A percentile compares a stretch with the other conserved stretches of the same genome.
phyloP scores from a whole-genome alignment of 2,888 invertebrate species.

The Lordiphosa andalusiaca region DNA sequence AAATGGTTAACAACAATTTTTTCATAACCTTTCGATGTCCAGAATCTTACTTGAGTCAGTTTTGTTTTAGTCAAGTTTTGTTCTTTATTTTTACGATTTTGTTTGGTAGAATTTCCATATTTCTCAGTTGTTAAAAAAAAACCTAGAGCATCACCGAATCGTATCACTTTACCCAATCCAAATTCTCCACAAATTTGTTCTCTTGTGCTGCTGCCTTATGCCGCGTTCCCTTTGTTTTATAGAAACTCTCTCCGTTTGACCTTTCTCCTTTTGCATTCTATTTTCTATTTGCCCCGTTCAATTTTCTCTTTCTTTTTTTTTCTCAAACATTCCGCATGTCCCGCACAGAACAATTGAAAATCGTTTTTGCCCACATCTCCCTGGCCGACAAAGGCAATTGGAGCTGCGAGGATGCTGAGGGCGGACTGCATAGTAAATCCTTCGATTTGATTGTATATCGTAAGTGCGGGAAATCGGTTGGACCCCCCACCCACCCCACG shows the following conservation, averaged over 20 bases:
- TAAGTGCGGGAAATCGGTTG: conserved; percentile 65
- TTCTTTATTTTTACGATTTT: too few species aligned
- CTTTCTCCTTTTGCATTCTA: conserved; percentile 25
- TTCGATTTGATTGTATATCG: conserved; percentile 80
- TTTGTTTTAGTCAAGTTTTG: too few species aligned
- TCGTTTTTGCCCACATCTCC: conserved; percentile 81
- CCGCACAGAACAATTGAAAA: conserved; percentile 77
- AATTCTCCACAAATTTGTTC: conserved; percentile 6
- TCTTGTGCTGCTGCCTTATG: conserved; percentile 8
- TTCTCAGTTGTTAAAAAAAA: too few species aligned
- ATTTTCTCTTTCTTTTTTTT: conserved; percentile 18
- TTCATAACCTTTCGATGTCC: too few species aligned
- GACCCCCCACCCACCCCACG: neutral
- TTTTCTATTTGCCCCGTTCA: conserved; percentile 15
- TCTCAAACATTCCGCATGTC: conserved; percentile 5
- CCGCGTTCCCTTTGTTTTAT: conserved; percentile 28
- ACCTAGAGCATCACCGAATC: too few species aligned
- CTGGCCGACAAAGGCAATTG: conserved; percentile 81
- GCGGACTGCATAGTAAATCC: conserved; percentile 69
- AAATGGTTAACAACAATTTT: too few species aligned
- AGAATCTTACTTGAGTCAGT: too few species aligned
- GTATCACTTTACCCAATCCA: too few species aligned
- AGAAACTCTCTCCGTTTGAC: conserved; percentile 28
- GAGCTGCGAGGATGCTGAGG: conserved; percentile 78
- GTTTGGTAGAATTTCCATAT: too few species aligned